Conservation (phyloP, 2,113 vertebrate genomes). For the Hirundichthys speculiger region DNA sequence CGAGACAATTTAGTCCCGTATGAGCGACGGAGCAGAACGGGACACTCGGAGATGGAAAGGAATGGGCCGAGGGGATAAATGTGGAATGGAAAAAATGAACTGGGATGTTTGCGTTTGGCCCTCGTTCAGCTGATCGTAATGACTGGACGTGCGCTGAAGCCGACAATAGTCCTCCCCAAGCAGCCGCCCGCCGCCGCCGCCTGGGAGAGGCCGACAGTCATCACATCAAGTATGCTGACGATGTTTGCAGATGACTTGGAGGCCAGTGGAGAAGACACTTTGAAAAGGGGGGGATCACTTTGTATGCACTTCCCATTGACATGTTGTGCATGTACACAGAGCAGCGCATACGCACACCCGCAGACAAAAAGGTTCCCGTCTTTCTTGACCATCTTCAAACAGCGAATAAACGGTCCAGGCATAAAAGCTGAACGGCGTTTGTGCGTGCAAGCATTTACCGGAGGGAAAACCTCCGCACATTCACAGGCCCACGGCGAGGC, state of each 20-base stretch:
- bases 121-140: slow-evolving; percentile 35
- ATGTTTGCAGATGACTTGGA: slow-evolving; percentile 69
- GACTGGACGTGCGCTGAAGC: slow-evolving; percentile 48
- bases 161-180: slow-evolving; percentile 50
- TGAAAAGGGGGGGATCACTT: slow-evolving; percentile 5
- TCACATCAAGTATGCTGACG: slow-evolving; percentile 54
- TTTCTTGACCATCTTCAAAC: slow-evolving; percentile 44
- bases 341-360: neutral
- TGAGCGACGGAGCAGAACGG: slow-evolving; percentile 43
- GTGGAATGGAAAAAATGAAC: slow-evolving; percentile 56
- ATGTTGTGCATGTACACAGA: slow-evolving; percentile 13
- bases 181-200: slow-evolving; percentile 40
- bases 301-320: slow-evolving; percentile 38
- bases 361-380: slow-evolving; percentile 15
- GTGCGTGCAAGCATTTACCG: slow-evolving; percentile 57
- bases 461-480: slow-evolving; percentile 37
- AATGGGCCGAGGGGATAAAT: slow-evolving; percentile 47
- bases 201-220: slow-evolving; percentile 44
- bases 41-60: slow-evolving; percentile 40
- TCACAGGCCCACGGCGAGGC: slow-evolving; percentile 22
- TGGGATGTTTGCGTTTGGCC: slow-evolving; percentile 55
- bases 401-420: slow-evolving; percentile 49
- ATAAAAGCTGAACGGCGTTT: slow-evolving; percentile 64
- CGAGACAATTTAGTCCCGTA: slow-evolving; percentile 29
- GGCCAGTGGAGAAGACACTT: slow-evolving; percentile 16